phyloP scores from a whole-genome alignment of 1,140 invertebrate genomes.

The Brachionus koreanus region DNA sequence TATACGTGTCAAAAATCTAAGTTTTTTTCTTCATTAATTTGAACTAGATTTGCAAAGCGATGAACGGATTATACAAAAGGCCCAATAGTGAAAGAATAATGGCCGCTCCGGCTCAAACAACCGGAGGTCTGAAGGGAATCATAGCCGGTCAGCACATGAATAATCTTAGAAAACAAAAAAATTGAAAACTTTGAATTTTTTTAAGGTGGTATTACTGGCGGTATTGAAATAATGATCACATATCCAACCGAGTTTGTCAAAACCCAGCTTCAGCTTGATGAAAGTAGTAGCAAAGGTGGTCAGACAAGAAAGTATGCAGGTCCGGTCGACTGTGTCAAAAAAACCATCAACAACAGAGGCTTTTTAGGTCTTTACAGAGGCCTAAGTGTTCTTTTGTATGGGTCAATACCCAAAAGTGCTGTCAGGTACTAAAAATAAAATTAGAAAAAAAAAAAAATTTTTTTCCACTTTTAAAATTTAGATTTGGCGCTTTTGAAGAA shows the following conservation, averaged over 20 bases:
- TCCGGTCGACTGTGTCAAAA: conserved; percentile 85
- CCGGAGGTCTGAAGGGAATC: conserved; percentile 67
- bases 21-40: neutral
- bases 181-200: conserved; percentile 44
- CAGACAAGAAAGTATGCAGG: conserved; percentile 69
- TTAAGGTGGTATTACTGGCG: conserved; percentile 79
- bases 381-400: conserved; percentile 87
- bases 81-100: conserved; percentile 33
- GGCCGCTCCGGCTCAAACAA: conserved; percentile 20
- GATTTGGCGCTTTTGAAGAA: conserved; percentile 96
- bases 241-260: conserved; percentile 99
- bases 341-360: conserved; percentile 82
- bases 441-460: neutral
- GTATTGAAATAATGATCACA: conserved; percentile 98
- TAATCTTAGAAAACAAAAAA: no score
- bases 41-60: neutral
- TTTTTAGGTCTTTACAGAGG: conserved; percentile 89
- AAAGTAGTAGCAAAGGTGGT: conserved; percentile 66
- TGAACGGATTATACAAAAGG: conserved; percentile 21
- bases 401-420: conserved; percentile 93
- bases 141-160: conserved; percentile 66
- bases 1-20: neutral
- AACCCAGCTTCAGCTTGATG: conserved; percentile 95
- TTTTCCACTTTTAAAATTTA: conserved; percentile 48
- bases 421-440: conserved; percentile 67